A percentile compares a stretch with the other conserved stretches of the same genome.
These are phyloP conservation scores for Dyspetes luteomarginatus DNA, from an alignment of 2,888 invertebrate genomes.

Conservation along the genomic window DNA sequence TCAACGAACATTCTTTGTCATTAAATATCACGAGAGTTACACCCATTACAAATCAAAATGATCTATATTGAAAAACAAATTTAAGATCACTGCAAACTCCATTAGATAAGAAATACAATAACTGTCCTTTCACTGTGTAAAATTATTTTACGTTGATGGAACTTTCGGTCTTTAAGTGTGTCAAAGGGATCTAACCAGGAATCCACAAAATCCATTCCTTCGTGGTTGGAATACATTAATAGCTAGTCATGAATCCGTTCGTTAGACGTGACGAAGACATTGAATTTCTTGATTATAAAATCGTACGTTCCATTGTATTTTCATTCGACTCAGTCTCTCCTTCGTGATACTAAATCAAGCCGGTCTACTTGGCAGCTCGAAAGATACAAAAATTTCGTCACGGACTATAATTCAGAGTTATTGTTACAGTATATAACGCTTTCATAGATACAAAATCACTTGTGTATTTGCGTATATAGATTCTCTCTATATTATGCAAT, in stretches of 20 bases:
- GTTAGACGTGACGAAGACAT: conserved; percentile 36
- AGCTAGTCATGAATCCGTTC: conserved; percentile 6
- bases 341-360: neutral
- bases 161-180: too few relatives aligned
- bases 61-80: conserved; percentile 7
- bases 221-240: neutral
- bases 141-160: too few relatives aligned
- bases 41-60: neutral
- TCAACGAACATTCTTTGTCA: neutral
- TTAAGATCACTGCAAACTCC: neutral
- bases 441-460: too few relatives aligned
- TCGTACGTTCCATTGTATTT: conserved; percentile 6
- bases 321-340: neutral
- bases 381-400: neutral
- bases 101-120: neutral
- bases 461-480: too few relatives aligned
- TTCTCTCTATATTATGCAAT: too few relatives aligned
- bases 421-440: too few relatives aligned
- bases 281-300: neutral
- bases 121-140: conserved; percentile 23
- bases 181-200: too few relatives aligned
- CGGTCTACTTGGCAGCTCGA: neutral
- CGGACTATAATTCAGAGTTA: too few relatives aligned
- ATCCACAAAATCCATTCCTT: too few relatives aligned
- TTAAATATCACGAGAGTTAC: neutral